Percentiles rank a stretch among this genome's conserved stretches.
phyloP scores from a whole-genome alignment of 2,113 vertebrate genomes.

The Alligator sinensis region DNA sequence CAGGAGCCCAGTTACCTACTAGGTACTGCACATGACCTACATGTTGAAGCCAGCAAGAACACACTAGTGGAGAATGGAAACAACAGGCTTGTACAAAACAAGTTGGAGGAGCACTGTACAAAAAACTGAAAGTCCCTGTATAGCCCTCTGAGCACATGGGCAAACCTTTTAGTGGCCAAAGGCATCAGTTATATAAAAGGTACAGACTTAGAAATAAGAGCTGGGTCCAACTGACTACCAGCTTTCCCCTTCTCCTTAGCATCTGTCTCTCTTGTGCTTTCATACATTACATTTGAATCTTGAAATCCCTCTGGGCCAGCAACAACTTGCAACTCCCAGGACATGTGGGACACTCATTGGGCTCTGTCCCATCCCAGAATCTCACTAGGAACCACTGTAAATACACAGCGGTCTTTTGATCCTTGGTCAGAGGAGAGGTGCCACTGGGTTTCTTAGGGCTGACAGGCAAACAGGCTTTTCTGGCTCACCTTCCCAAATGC shows the following conservation, averaged over 20 bases:
- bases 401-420: background rate
- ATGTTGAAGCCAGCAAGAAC: background rate
- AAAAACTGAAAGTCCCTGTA: fast-evolving
- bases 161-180: background rate
- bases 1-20: too few relatives aligned
- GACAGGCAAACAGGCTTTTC: too few relatives aligned
- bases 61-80: background rate
- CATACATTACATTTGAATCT: background rate
- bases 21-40: background rate
- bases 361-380: background rate
- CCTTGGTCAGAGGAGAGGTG: too few relatives aligned
- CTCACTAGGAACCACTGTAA: background rate
- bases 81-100: background rate
- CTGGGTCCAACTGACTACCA: background rate
- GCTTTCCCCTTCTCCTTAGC: background rate
- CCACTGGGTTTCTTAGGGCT: too few relatives aligned
- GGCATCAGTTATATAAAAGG: background rate
- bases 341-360: background rate
- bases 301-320: background rate
- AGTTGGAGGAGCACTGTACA: background rate
- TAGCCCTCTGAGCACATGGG: background rate
- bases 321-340: background rate
- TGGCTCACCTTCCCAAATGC: too few relatives aligned
- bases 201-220: background rate
- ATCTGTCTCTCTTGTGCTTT: background rate